Evolutionary conservation across 2,797 vertebrate genomes (phyloP).

Genomic region (Leptatherina wallacei): DNA sequence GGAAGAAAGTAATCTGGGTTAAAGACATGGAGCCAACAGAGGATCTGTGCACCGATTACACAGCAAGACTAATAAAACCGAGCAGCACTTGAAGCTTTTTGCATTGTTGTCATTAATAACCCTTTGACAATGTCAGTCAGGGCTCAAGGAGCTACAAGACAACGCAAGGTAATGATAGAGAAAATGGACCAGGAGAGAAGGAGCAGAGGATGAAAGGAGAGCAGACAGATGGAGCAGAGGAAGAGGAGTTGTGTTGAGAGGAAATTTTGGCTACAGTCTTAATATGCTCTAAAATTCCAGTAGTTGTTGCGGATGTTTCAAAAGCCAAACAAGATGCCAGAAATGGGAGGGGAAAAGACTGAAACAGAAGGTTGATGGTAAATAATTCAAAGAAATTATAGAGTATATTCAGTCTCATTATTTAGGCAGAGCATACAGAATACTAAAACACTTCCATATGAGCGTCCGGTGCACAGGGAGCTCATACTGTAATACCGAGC

Average conservation of each 20-base stretch:
- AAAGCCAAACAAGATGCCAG: neutral
- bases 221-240: conserved; percentile 21
- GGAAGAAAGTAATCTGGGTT: conserved; percentile 13
- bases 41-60: neutral
- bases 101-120: conserved; percentile 63
- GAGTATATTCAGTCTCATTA: conserved; percentile 16
- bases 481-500: neutral
- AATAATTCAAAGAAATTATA: conserved; percentile 36
- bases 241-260: conserved; percentile 19
- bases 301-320: neutral
- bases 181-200: conserved; percentile 14
- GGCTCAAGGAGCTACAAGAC: conserved; percentile 40
- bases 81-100: conserved; percentile 32
- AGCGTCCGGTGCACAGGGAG: neutral
- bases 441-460: conserved; percentile 15
- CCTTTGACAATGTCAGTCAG: conserved; percentile 47
- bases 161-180: conserved; percentile 32
- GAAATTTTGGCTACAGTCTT: neutral
- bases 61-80: conserved; percentile 15
- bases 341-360: neutral
- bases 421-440: neutral
- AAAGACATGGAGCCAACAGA: neutral
- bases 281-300: conserved; percentile 13
- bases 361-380: conserved; percentile 1
- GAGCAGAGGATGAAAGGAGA: conserved; percentile 10